A percentile compares a stretch with the other conserved stretches of the same genome.
These are phyloP conservation scores for Semnornis frantzii DNA, from an alignment of 2,113 vertebrate genomes.

Conservation along the genomic window DNA sequence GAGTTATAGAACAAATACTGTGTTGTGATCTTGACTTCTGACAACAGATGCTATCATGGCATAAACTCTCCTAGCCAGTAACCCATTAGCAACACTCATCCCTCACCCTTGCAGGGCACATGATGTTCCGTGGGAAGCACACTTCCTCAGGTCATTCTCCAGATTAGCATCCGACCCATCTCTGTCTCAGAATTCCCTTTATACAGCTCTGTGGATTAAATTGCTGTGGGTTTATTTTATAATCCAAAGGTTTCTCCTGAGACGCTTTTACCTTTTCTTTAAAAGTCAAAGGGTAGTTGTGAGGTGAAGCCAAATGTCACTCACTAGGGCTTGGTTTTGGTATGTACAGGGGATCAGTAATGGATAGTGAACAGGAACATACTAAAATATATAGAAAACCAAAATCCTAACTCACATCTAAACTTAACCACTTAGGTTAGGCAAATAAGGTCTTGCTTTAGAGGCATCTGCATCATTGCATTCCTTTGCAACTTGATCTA, in stretches of 20 bases:
- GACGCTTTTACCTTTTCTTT: background rate
- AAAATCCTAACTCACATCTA: background rate
- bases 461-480: background rate
- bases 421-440: background rate
- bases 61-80: background rate
- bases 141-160: background rate
- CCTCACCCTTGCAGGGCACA: background rate
- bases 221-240: background rate
- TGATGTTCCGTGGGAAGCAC: background rate
- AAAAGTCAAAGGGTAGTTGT: background rate
- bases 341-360: background rate
- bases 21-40: background rate
- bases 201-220: background rate
- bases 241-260: background rate
- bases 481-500: no score
- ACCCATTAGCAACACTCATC: background rate
- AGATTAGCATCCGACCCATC: background rate
- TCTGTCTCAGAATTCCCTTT: background rate
- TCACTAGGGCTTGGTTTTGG: background rate
- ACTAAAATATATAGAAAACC: background rate
- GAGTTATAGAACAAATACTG: background rate
- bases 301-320: background rate
- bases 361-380: background rate
- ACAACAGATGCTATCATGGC: background rate
- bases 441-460: rapidly evolving